These are phyloP conservation scores for Trematomus loennbergii DNA, from an alignment of 2,113 vertebrate species.

Conservation along the genomic window DNA sequence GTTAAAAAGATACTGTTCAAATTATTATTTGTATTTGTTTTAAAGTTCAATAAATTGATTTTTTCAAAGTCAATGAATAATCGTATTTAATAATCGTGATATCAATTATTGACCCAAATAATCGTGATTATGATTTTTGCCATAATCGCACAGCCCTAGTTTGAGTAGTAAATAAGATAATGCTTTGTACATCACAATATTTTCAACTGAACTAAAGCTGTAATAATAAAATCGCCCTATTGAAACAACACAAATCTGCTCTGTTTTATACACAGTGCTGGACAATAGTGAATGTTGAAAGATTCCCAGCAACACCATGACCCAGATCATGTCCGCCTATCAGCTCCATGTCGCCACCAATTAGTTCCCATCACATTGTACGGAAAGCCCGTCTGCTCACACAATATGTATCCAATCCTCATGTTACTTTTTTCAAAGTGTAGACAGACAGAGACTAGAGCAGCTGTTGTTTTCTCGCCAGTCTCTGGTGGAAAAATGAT, in stretches of 20 bases:
- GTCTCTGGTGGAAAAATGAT: conserved; percentile 4
- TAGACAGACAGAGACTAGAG: conserved; percentile 30
- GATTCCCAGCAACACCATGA: conserved; percentile 38
- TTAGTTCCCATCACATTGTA: conserved; percentile 68
- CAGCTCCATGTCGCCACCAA: conserved; percentile 64
- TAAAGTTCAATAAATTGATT: too few species aligned
- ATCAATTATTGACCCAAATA: too few species aligned
- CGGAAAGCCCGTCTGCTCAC: conserved; percentile 30
- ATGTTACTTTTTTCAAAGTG: conserved; percentile 35
- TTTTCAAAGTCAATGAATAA: too few species aligned
- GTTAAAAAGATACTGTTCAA: too few species aligned
- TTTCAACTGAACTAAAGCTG: neutral
- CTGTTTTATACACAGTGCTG: neutral
- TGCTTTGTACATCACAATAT: neutral
- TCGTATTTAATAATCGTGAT: too few species aligned
- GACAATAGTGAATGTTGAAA: conserved; percentile 31
- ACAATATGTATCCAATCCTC: conserved; percentile 51
- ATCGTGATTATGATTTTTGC: too few species aligned
- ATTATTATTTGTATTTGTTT: too few species aligned
- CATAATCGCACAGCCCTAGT: too few species aligned
- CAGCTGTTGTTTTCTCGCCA: conserved; percentile 31
- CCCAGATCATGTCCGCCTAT: conserved; percentile 52
- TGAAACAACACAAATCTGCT: neutral
- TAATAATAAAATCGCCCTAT: neutral
- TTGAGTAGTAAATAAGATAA: neutral